Evolutionary conservation across 2,797 vertebrate species (phyloP), one percentile per base, ranked within the genome.

Genomic region (Argentina silus): DNA sequence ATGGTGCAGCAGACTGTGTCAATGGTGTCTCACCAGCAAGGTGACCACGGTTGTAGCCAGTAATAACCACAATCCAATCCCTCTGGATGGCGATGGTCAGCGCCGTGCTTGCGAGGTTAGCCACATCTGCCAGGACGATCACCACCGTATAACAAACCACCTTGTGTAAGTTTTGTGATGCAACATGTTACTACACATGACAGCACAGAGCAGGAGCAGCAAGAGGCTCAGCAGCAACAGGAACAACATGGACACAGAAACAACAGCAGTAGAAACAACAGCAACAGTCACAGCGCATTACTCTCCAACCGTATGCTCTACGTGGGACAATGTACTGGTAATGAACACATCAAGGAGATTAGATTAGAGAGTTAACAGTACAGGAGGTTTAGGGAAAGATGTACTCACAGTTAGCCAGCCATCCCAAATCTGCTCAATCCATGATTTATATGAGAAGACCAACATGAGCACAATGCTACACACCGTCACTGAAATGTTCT

Each of bases 361-460:
- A 19, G 11, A 67, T 7, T 8, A 4, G 19, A 8, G 7, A 21
- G 48, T 17, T 17, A 21, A 42, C 43, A 45, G 59, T 53, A 11
- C 10, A 19, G 21, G 56, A 69, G n/a, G 53, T 53, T 36, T 14
- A 57, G 51, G 36, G 47, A 59, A 55, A 70, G 21, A 51, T 36
- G 43, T 87, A 94, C 90, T 93, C 86, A 95, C 93, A 79, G 91
- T 93, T 69, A 95, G 85, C 93, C 93, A 95, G 78, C 91, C 89
- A 14, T 68, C 63, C 90, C 94, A 94, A 80, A 91, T 87, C 77
- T 72, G 62, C 67, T 93, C 92, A 81, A 89, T 92, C 88, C 93
- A 91, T 79, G 91, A 91, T 87, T 93, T 92, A 84, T 91, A 93
- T 63, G 89, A 93, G 87, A 94, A 94, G 76, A 94, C 87, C 69